Percentiles rank a stretch among this genome's conserved stretches.
phyloP scores from a whole-genome alignment of 1,140 invertebrate genomes.

The Habropoda laboriosa region DNA sequence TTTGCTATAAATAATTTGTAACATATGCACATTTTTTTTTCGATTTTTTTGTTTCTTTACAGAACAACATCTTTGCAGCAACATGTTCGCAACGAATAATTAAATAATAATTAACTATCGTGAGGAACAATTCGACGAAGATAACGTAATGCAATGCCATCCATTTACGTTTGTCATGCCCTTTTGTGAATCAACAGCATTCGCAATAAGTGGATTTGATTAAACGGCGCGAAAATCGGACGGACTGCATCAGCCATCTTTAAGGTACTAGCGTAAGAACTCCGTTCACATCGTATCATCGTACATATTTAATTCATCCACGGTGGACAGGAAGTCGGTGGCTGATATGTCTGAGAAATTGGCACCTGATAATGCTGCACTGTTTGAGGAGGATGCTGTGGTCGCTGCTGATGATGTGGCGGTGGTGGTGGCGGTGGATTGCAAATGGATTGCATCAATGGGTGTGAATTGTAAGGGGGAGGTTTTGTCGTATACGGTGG shows the following conservation, averaged over 20 bases:
- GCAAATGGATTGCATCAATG: constrained; percentile 76
- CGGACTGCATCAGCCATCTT: constrained; percentile 27
- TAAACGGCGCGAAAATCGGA: constrained; percentile 15
- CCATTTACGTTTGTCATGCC: constrained; percentile 3
- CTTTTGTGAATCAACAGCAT: neutral
- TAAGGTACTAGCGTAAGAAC: constrained; percentile 45
- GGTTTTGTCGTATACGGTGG: constrained; percentile 72
- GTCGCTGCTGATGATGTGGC: constrained; percentile 66
- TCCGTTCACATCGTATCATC: neutral
- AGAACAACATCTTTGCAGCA: constrained; percentile 29
- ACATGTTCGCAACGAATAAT: constrained; percentile 19
- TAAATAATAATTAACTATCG: constrained; percentile 24
- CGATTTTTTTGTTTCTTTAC: too few relatives aligned
- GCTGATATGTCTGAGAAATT: constrained; percentile 74
- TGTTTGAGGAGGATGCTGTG: constrained; percentile 64
- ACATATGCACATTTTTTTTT: constrained; percentile 56
- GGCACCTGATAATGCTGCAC: constrained; percentile 72
- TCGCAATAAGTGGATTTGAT: neutral
- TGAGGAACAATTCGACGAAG: constrained; percentile 51
- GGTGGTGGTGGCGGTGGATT: constrained; percentile 75
- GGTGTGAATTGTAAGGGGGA: constrained; percentile 70
- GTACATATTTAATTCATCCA: constrained; percentile 74
- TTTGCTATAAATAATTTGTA: constrained; percentile 53
- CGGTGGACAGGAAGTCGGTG: constrained; percentile 71
- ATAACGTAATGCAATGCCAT: constrained; percentile 42